Conservation (phyloP, 2,888 invertebrate species). For the Cosmorhoe ocellata region DNA sequence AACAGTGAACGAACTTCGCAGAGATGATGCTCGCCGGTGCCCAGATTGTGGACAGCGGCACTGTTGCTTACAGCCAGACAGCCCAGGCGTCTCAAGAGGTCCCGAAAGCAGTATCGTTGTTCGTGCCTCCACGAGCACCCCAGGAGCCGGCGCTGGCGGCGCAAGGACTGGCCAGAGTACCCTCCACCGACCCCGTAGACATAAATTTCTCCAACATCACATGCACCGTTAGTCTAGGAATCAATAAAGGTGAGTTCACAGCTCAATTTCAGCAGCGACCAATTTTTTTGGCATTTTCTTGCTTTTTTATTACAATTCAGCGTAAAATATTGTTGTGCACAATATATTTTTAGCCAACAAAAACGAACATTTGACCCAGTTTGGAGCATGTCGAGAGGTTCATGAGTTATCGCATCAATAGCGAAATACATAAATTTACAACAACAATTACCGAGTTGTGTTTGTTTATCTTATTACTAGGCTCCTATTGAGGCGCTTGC, state of each 20-base stretch:
- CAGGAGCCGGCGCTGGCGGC: slow-evolving; percentile 14
- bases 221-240: slow-evolving; percentile 87
- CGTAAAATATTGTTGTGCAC: slow-evolving; percentile 2
- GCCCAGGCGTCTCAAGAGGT: neutral
- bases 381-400: slow-evolving; percentile 24
- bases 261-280: too few relatives aligned
- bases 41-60: slow-evolving; percentile 63
- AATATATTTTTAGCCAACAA: slow-evolving; percentile 18
- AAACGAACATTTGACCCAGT: slow-evolving; percentile 25
- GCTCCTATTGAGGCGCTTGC: slow-evolving; percentile 5
- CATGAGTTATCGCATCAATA: slow-evolving; percentile 30
- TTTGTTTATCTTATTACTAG: slow-evolving; percentile 5
- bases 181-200: slow-evolving; percentile 82
- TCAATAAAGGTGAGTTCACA: slow-evolving; percentile 86
- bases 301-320: neutral
- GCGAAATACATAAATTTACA: slow-evolving; percentile 15
- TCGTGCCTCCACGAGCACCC: slow-evolving; percentile 30
- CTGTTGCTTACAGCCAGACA: slow-evolving; percentile 53
- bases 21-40: slow-evolving; percentile 77
- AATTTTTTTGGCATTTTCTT: neutral
- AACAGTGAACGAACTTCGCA: slow-evolving; percentile 34
- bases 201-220: slow-evolving; percentile 88
- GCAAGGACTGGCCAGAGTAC: slow-evolving; percentile 51
- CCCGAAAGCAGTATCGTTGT: slow-evolving; percentile 2
- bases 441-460: slow-evolving; percentile 10